Evolutionary conservation across 2,888 invertebrate species (phyloP).

Genomic region (Sesia bembeciformis): DNA sequence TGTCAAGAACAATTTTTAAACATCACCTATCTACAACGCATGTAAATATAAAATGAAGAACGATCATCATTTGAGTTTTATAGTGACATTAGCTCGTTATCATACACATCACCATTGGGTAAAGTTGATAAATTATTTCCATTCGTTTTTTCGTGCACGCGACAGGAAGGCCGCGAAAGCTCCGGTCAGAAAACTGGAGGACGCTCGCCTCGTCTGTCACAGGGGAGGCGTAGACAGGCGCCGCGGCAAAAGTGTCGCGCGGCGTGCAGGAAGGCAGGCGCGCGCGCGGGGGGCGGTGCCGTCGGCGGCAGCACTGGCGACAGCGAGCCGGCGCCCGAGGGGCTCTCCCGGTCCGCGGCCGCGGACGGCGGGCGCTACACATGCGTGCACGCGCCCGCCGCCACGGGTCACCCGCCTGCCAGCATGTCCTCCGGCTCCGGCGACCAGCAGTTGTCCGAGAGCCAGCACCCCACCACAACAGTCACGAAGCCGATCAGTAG

Average conservation of each 20-base stretch:
- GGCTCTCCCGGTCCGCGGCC: constrained; percentile 43
- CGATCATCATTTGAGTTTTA: not conserved
- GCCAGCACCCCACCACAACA: constrained; percentile 84
- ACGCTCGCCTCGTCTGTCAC: constrained; percentile 24
- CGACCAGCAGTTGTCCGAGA: constrained; percentile 86
- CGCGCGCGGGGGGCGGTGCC: constrained; percentile 43
- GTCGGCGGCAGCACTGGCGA: constrained; percentile 8
- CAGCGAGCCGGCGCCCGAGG: constrained; percentile 27
- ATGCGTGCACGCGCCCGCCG: constrained; percentile 76
- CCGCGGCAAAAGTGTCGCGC: constrained; percentile 53
- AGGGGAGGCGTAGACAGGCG: constrained; percentile 42
- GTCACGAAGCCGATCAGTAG: constrained; percentile 82
- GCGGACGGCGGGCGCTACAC: constrained; percentile 71
- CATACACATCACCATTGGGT: constrained; percentile 51
- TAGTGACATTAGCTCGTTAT: constrained; percentile 22
- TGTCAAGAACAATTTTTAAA: not conserved
- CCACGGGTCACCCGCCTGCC: constrained; percentile 81
- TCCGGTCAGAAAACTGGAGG: constrained; percentile 51
- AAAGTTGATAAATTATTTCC: constrained; percentile 50
- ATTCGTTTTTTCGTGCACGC: constrained; percentile 56
- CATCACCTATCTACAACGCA: not conserved
- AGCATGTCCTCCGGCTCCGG: constrained; percentile 80
- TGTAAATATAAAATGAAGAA: not conserved
- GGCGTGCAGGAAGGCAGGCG: constrained; percentile 49
- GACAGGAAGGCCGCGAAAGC: constrained; percentile 41